Base-by-base conservation (phyloP, 2,113 vertebrate genomes). In the Lepus europaeus region DNA sequence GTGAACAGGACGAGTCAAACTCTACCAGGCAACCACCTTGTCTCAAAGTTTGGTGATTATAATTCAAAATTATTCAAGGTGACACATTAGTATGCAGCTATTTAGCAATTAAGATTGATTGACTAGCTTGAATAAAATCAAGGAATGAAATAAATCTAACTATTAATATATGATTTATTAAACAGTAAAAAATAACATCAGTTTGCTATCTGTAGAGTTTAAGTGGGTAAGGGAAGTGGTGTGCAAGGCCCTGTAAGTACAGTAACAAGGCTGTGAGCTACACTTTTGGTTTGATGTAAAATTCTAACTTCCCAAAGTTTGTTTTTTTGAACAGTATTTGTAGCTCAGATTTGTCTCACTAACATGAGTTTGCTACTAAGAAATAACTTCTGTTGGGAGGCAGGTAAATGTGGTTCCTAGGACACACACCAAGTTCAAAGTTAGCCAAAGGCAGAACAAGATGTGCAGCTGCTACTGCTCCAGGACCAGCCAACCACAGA, bases 21-120 rank as follows among this genome's bases (percentile, higher is more conserved):
- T 11, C 29, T 0, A 59, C 5, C 36, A 25, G 33, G 14, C 9
- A n/a, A 76, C 17, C 51, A 36, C 76, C 61, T 19, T 70, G 2
- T 82, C 19, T 27, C 12, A 27, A 33, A 94, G 89, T 64, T 59
- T 72, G 49, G n/a, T 61, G n/a, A 51, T 69, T 36, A 51, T 13
- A 20, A 59, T 9, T 27, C n/a, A 96, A 95, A 96, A 69, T 31
- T 33, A 31, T 23, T 93, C 29, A 63, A 13, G 64, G 74, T 72
- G 82, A 94, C 63, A 73, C 12, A 33, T 49, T 74, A 45, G 7
- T 45, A 1, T 29, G 82, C 33, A 95, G 23, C 14, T 49, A 49
- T 17, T 77, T 63, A 80, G 33, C 53, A 61, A 39, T 56, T 56
- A 86, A 70, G 68, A 80, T 31, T 53, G 70, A 82, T 0, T 22